These are phyloP conservation scores for Sinhomidia bicolor DNA, from an alignment of 2,888 invertebrate species.

Conservation along the genomic window DNA sequence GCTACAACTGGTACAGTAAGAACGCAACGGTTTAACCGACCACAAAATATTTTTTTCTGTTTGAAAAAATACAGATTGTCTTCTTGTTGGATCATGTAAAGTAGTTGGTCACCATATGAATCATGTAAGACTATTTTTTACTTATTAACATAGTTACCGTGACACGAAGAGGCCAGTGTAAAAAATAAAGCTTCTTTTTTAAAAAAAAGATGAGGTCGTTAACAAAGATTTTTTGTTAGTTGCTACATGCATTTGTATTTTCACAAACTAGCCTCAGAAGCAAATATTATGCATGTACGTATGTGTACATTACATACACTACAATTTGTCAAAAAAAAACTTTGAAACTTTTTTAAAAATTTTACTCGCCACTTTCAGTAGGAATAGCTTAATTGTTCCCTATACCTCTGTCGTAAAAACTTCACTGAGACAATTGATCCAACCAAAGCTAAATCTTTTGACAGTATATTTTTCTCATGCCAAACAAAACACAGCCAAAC, in stretches of 20 bases:
- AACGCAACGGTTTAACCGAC: slow-evolving; percentile 41
- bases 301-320: neutral
- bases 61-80: neutral
- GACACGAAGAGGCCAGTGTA: slow-evolving; percentile 26
- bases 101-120: neutral
- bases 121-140: neutral
- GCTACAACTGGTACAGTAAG: slow-evolving; percentile 23
- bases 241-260: neutral
- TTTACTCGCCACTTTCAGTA: neutral
- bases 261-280: neutral
- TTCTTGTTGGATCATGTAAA: neutral
- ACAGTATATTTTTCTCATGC: too few relatives aligned
- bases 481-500: too few relatives aligned
- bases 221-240: neutral
- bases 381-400: too few relatives aligned
- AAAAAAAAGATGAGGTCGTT: slow-evolving; percentile 18
- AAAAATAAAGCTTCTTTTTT: neutral
- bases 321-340: neutral
- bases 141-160: neutral
- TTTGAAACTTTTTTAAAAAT: neutral
- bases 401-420: too few relatives aligned
- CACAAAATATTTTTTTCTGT: slow-evolving; percentile 41
- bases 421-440: too few relatives aligned
- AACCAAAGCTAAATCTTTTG: too few relatives aligned
- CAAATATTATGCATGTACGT: too few relatives aligned